Percentiles rank a stretch among this genome's conserved stretches.
Conservation (phyloP, 1,140 invertebrate genomes). For the Sminthurides bifidus region DNA sequence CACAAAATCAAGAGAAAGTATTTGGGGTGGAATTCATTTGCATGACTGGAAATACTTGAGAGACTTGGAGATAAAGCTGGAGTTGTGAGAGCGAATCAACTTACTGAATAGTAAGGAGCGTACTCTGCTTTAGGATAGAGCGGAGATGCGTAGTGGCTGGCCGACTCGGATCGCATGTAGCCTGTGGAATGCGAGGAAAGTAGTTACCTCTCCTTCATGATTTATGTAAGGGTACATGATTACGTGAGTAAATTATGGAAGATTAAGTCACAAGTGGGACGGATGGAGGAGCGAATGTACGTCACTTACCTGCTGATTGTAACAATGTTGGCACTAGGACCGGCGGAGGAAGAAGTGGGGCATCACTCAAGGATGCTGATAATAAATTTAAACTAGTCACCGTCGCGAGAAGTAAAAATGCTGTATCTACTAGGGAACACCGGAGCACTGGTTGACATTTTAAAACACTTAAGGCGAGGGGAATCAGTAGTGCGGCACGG, state of each 20-base stretch:
- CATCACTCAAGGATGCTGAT: constrained; percentile 28
- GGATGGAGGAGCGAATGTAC: background rate
- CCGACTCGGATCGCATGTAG: constrained; percentile 12
- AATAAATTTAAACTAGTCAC: constrained; percentile 44
- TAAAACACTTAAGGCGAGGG: constrained; percentile 67
- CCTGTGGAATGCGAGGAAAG: background rate
- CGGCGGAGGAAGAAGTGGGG: constrained; percentile 29
- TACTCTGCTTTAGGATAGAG: constrained; percentile 26
- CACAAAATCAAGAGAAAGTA: background rate
- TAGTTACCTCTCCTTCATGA: background rate
- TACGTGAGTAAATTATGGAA: background rate
- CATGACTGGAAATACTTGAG: background rate
- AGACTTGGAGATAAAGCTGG: too few relatives aligned
- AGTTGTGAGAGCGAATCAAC: too few relatives aligned
- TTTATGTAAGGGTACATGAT: background rate
- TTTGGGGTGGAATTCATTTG: background rate
- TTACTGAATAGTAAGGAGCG: constrained; percentile 29
- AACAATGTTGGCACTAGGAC: constrained; percentile 26
- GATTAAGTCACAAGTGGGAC: background rate
- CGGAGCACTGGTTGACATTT: constrained; percentile 70
- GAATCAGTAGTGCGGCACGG: constrained; percentile 63
- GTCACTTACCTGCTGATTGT: constrained; percentile 20
- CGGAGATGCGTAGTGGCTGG: constrained; percentile 27
- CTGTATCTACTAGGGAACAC: constrained; percentile 78
- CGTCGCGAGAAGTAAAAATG: constrained; percentile 78